A percentile compares a stretch with the other conserved stretches of the same genome.
phyloP scores from a whole-genome alignment of 2,797 vertebrate species.

The Lerista edwardsae region DNA sequence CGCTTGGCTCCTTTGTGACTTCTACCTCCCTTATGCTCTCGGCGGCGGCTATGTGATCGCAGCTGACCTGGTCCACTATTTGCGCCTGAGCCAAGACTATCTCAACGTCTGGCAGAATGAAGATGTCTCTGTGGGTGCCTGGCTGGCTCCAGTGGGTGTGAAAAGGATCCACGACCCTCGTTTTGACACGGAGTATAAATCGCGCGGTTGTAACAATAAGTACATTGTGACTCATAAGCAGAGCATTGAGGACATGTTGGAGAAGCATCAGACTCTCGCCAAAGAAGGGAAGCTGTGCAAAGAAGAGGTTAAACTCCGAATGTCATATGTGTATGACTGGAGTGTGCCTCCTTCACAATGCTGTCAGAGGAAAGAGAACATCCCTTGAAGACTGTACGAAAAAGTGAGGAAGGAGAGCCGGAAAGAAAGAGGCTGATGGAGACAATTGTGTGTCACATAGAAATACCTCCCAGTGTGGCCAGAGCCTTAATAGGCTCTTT shows the following conservation, averaged over 20 bases:
- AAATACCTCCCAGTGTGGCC: neutral
- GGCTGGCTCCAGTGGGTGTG: constrained; percentile 93
- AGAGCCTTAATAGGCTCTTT: too few relatives aligned
- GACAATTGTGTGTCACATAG: too few relatives aligned
- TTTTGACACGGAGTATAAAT: constrained; percentile 97
- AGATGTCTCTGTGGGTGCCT: constrained; percentile 94
- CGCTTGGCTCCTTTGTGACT: constrained; percentile 94
- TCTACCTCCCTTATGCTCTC: constrained; percentile 93
- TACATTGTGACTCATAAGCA: constrained; percentile 97
- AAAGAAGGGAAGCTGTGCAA: constrained; percentile 89
- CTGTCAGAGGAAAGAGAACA: constrained; percentile 95
- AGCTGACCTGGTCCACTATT: constrained; percentile 87
- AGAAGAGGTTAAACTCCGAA: constrained; percentile 89
- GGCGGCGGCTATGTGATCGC: constrained; percentile 95
- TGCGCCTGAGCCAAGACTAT: constrained; percentile 85
- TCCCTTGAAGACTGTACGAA: constrained; percentile 80
- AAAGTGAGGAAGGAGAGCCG: neutral
- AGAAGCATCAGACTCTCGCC: constrained; percentile 92
- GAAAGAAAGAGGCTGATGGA: accelerated
- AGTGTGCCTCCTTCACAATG: constrained; percentile 95
- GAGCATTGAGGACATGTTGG: constrained; percentile 97
- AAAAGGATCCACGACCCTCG: constrained; percentile 92
- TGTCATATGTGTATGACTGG: constrained; percentile 97
- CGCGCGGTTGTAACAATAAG: constrained; percentile 95
- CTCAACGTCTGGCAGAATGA: constrained; percentile 95